Evolutionary conservation across 2,113 vertebrate genomes (phyloP), one percentile per base, ranked within the genome.

Genomic region (Podarcis raffonei): DNA sequence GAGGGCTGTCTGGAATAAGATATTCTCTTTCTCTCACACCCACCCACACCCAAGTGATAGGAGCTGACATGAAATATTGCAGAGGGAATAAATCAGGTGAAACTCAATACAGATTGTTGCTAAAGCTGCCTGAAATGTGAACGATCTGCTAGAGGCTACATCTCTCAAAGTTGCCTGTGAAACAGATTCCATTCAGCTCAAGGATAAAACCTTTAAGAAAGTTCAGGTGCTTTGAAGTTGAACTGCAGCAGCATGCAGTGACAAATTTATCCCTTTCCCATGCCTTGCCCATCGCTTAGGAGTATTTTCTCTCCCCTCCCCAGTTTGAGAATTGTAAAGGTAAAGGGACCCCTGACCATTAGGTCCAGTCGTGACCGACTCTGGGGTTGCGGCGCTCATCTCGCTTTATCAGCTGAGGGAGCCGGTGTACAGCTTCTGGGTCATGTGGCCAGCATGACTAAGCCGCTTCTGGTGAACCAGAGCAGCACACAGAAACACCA

Each of bases 131-230:
- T 91, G 87, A 90, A 92, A 90, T 79, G 88, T 82, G 89, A 91
- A 90, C 89, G 77, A 86, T 89, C 5, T 89, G 92, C 90, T 92
- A 83, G 93, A 93, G 95, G 96, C 94, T 90, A 93, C 53, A 69
- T 90, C 87, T 96, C 95, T 97, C 95, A 92, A 91, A 93, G 91
- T 87, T 93, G 86, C 89, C 92, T 48, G 89, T 93, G 94, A 94
- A 92, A 91, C 90, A 90, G 92, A 87, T 95, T 95, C 94, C 94
- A 91, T 89, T 91, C 92, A 89, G 91, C 95, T 96, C 85, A 94
- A 92, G 92, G 78, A 92, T 95, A 96, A 97, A 96, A 95, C 96
- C 95, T 96, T 95, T 91, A 95, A 94, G 92, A 95, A 92, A 86
- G 83, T 76, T 80, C 87, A 89, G 76, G 57, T 8, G 62, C 94